phyloP scores from a whole-genome alignment of 2,888 invertebrate species.

The Adelognathus sp. region DNA sequence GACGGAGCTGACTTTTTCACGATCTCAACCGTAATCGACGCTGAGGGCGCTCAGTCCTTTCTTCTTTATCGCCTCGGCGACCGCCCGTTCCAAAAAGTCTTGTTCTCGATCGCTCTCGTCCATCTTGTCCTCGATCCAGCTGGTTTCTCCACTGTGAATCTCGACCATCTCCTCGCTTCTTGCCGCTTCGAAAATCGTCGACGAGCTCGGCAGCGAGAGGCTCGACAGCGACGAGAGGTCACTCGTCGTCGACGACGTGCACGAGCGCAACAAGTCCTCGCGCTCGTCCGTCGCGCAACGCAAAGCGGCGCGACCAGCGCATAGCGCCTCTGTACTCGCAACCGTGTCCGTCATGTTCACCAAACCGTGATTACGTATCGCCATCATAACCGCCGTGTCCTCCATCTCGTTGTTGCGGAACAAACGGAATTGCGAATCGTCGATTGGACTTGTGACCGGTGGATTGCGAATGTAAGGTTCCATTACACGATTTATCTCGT shows the following conservation, averaged over 20 bases:
- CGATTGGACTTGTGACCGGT: constrained; percentile 76
- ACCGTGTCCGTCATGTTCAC: constrained; percentile 67
- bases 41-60: constrained; percentile 85
- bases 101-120: constrained; percentile 76
- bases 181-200: constrained; percentile 17
- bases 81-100: constrained; percentile 88
- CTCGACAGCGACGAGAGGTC: constrained; percentile 30
- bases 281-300: constrained; percentile 44
- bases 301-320: constrained; percentile 36
- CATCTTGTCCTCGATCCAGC: constrained; percentile 67
- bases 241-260: constrained; percentile 41
- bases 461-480: constrained; percentile 84
- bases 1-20: not conserved
- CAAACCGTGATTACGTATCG: constrained; percentile 88
- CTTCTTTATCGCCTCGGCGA: constrained; percentile 88
- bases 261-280: constrained; percentile 50
- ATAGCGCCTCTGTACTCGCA: constrained; percentile 60
- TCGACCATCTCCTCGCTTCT: not conserved
- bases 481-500: constrained; percentile 86
- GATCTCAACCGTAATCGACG: constrained; percentile 76
- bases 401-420: constrained; percentile 84
- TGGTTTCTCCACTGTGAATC: not conserved
- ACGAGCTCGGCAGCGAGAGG: constrained; percentile 32
- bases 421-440: constrained; percentile 74
- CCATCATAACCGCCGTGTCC: constrained; percentile 89